A percentile compares a stretch with the other conserved stretches of the same genome.
Evolutionary conservation across 2,888 invertebrate genomes (phyloP).

Genomic region (Netelia fuscicornis): DNA sequence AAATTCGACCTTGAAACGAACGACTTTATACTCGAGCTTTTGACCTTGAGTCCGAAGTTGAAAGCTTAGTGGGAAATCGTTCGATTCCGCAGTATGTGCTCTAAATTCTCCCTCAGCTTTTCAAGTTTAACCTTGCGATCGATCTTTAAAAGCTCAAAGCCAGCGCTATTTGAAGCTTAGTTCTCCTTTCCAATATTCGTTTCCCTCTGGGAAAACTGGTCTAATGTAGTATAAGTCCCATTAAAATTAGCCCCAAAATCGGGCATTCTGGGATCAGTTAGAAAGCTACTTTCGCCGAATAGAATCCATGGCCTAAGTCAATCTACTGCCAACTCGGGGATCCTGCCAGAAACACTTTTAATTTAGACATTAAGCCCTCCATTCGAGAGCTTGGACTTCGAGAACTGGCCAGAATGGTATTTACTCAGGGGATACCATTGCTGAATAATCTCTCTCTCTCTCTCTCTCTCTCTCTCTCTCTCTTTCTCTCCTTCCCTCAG

Average conservation of each 20-base stretch:
- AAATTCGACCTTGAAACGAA: too few species aligned
- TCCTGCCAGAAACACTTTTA: constrained; percentile 33
- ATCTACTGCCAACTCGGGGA: background rate
- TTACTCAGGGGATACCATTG: constrained; percentile 47
- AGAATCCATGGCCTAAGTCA: constrained; percentile 9
- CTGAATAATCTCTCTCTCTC: constrained; percentile 49
- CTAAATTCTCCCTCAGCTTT: too few species aligned
- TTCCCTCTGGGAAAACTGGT: too few species aligned
- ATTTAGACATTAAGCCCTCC: constrained; percentile 42
- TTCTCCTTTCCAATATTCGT: too few species aligned
- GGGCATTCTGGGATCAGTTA: background rate
- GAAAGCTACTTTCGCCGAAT: background rate
- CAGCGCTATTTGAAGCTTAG: too few species aligned
- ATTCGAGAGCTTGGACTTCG: background rate
- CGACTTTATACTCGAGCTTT: too few species aligned
- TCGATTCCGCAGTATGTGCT: too few species aligned
- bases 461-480: constrained; percentile 43
- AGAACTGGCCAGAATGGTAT: constrained; percentile 43
- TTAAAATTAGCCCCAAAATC: background rate
- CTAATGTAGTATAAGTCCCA: background rate
- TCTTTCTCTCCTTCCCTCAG: constrained; percentile 26
- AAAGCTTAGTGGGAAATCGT: too few species aligned
- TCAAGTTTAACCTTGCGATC: too few species aligned
- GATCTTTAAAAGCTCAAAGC: too few species aligned
- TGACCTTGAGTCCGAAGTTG: too few species aligned